Percentiles rank a stretch among this genome's conserved stretches.
These are phyloP conservation scores for Elysia crispata DNA, from an alignment of 2,888 invertebrate species.

Conservation along the genomic window DNA sequence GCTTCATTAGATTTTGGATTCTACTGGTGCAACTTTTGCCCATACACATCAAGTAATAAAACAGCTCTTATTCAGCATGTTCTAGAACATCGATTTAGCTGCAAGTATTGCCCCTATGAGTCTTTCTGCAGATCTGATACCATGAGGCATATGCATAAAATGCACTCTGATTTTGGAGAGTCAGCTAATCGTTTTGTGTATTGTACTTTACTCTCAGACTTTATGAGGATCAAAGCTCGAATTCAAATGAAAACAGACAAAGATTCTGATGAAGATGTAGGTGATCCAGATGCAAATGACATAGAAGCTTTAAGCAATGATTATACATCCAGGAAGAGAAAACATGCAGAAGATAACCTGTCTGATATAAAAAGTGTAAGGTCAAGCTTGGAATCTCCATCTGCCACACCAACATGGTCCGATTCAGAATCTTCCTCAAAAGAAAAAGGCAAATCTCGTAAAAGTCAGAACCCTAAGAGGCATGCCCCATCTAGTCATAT, in stretches of 20 bases:
- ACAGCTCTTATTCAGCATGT: slow-evolving; percentile 61
- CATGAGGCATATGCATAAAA: slow-evolving; percentile 61
- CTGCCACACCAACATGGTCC: background rate
- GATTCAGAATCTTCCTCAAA: slow-evolving; percentile 13
- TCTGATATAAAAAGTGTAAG: background rate
- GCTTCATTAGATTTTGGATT: slow-evolving; percentile 60
- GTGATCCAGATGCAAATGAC: slow-evolving; percentile 7
- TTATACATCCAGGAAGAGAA: slow-evolving; percentile 16
- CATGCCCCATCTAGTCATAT: slow-evolving; percentile 45
- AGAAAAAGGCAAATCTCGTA: slow-evolving; percentile 28
- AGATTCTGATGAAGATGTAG: slow-evolving; percentile 36
- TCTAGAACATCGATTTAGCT: slow-evolving; percentile 68
- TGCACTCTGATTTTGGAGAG: slow-evolving; percentile 62
- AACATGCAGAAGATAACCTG: slow-evolving; percentile 26
- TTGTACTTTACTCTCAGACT: slow-evolving; percentile 64
- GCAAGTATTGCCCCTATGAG: slow-evolving; percentile 67
- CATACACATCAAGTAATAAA: slow-evolving; percentile 61
- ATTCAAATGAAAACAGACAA: slow-evolving; percentile 32
- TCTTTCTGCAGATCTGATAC: slow-evolving; percentile 68
- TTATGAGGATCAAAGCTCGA: slow-evolving; percentile 51
- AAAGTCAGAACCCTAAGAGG: slow-evolving; percentile 36
- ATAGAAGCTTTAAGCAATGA: background rate
- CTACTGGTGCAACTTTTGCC: slow-evolving; percentile 72
- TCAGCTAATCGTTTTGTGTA: slow-evolving; percentile 59
- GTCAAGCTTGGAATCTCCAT: slow-evolving; percentile 13